Conservation (phyloP, 2,113 vertebrate species). For the Prietella phreatophila region DNA sequence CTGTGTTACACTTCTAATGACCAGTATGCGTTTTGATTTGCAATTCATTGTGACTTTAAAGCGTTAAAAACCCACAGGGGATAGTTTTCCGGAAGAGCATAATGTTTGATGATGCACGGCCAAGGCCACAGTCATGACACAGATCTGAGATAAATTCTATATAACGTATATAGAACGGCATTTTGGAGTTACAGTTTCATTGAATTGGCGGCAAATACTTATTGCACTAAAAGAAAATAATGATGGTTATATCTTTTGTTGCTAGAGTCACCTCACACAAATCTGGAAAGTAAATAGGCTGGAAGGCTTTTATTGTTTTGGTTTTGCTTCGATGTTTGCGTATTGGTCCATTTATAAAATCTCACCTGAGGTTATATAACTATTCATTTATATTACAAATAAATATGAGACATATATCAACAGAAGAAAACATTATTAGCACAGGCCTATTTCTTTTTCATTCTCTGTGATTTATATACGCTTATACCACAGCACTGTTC, state of each 20-base stretch:
- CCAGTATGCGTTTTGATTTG: background rate
- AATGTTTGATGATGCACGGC: background rate
- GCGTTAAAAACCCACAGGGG: background rate
- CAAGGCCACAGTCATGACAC: background rate
- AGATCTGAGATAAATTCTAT: background rate
- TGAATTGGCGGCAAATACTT: background rate
- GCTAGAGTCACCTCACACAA: background rate
- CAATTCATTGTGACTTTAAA: background rate
- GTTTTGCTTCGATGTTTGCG: background rate
- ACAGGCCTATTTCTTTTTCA: background rate
- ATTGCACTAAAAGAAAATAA: background rate
- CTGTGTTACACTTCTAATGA: background rate
- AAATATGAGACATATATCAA: background rate
- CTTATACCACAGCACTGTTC: background rate
- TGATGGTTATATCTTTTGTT: background rate
- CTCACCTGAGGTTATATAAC: background rate
- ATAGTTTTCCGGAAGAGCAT: background rate
- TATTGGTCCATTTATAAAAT: constrained; percentile 4
- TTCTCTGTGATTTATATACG: background rate
- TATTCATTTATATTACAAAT: background rate
- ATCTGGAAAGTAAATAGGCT: background rate
- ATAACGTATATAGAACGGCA: background rate
- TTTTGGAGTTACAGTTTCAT: background rate
- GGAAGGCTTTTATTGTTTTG: background rate
- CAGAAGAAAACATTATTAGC: background rate